Conservation (phyloP, 2,797 vertebrate species). For the Pterois miles region DNA sequence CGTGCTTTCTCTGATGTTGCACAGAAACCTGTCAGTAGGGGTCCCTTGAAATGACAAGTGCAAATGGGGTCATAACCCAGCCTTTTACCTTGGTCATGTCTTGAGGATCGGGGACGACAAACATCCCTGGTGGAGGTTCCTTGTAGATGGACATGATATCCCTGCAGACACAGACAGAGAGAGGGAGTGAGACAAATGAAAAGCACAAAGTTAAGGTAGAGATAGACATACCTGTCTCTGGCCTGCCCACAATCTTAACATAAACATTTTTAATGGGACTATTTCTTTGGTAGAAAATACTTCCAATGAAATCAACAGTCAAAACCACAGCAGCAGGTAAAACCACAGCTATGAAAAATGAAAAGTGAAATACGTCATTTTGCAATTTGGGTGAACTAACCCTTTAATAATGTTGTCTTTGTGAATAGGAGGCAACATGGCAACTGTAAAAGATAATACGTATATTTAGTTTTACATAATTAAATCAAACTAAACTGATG, state of each 20-base stretch:
- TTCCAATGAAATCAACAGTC: not conserved
- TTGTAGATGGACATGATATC: conserved; percentile 99
- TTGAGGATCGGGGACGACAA: conserved; percentile 98
- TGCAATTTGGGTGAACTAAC: not conserved
- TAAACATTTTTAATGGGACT: no score
- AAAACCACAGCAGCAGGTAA: not conserved
- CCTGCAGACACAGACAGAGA: conserved; percentile 73
- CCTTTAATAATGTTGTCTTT: not conserved
- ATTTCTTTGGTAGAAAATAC: not conserved
- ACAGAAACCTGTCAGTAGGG: no score
- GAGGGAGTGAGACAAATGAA: not conserved
- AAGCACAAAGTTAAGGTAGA: not conserved
- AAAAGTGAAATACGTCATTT: not conserved
- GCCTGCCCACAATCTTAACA: not conserved
- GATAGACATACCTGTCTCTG: not conserved
- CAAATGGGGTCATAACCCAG: no score
- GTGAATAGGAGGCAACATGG: not conserved
- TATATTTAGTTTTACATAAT: not conserved
- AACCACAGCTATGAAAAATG: not conserved
- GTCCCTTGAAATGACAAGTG: no score
- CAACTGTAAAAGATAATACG: not conserved
- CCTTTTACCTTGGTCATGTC: conserved; percentile 97
- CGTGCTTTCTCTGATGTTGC: no score
- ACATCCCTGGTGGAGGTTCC: conserved; percentile 98
- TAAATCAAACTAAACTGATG: not conserved